Evolutionary conservation across 1,140 invertebrate species (phyloP).

Genomic region (Drosophila sp.): DNA sequence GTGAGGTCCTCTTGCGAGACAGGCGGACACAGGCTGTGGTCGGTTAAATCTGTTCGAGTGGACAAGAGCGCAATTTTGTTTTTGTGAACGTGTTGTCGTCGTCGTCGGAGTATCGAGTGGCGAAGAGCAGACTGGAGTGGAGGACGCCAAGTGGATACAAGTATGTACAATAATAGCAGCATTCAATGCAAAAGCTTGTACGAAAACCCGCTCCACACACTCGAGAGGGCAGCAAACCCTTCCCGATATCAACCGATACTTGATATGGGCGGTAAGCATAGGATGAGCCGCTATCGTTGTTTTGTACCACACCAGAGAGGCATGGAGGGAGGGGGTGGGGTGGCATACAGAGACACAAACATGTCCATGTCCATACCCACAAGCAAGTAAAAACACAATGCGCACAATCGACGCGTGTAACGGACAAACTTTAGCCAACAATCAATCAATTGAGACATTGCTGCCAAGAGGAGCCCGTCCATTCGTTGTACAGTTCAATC

Average conservation of each 20-base stretch:
- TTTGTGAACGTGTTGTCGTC: constrained; percentile 45
- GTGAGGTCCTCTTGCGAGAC: constrained; percentile 67
- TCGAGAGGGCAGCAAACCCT: background rate
- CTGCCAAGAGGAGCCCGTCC: constrained; percentile 23
- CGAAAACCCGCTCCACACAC: constrained; percentile 8
- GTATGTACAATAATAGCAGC: constrained; percentile 28
- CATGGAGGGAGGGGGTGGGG: background rate
- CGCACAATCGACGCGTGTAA: constrained; percentile 62
- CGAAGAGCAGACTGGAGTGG: constrained; percentile 24
- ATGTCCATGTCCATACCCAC: constrained; percentile 35
- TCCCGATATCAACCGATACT: constrained; percentile 30
- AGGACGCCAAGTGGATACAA: constrained; percentile 40
- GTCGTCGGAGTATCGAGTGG: constrained; percentile 15
- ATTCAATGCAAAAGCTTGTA: constrained; percentile 42
- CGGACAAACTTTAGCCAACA: constrained; percentile 63
- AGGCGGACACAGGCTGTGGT: constrained; percentile 73
- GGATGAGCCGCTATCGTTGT: constrained; percentile 16
- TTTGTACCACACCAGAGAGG: constrained; percentile 3
- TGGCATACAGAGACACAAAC: constrained; percentile 24
- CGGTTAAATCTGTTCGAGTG: constrained; percentile 70
- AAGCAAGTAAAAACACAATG: constrained; percentile 58
- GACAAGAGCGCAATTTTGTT: constrained; percentile 57
- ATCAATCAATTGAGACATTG: constrained; percentile 65
- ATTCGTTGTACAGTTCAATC: constrained; percentile 39
- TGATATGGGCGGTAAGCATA: constrained; percentile 49